Evolutionary conservation across 2,797 vertebrate species (phyloP).

Genomic region (Betta splendens): DNA sequence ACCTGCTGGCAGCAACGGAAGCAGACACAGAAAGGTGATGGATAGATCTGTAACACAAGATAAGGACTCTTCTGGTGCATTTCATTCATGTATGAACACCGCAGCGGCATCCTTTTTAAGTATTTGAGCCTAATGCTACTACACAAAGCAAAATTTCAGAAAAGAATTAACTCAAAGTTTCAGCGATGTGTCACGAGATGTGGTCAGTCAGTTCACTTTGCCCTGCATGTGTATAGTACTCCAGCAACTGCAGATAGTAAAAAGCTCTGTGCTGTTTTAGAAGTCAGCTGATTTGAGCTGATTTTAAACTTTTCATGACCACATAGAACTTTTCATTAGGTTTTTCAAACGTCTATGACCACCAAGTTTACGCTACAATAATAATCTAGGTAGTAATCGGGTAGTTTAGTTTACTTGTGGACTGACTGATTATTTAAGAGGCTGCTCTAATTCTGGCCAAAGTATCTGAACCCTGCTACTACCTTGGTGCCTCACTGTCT

Average conservation of each 20-base stretch:
- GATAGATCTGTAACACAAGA: constrained; percentile 43
- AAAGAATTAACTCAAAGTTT: constrained; percentile 34
- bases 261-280: not conserved
- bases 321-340: no score
- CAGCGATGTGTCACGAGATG: constrained; percentile 29
- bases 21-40: constrained; percentile 24
- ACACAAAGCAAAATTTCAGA: constrained; percentile 24
- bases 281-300: constrained; percentile 10
- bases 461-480: constrained; percentile 12
- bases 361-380: not conserved
- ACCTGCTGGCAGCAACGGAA: constrained; percentile 34
- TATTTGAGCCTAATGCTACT: constrained; percentile 32
- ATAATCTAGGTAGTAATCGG: not conserved
- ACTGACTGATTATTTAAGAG: not conserved
- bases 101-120: constrained; percentile 40
- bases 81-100: constrained; percentile 41
- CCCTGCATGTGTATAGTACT: not conserved
- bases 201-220: constrained; percentile 22
- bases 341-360: not conserved
- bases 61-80: constrained; percentile 37
- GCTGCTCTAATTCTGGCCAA: not conserved
- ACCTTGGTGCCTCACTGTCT: constrained; percentile 31
- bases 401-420: not conserved
- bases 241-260: constrained; percentile 20
- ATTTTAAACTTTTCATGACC: constrained; percentile 21